Evolutionary conservation across 1,140 invertebrate genomes (phyloP).

Genomic region (Dryas iulia): DNA sequence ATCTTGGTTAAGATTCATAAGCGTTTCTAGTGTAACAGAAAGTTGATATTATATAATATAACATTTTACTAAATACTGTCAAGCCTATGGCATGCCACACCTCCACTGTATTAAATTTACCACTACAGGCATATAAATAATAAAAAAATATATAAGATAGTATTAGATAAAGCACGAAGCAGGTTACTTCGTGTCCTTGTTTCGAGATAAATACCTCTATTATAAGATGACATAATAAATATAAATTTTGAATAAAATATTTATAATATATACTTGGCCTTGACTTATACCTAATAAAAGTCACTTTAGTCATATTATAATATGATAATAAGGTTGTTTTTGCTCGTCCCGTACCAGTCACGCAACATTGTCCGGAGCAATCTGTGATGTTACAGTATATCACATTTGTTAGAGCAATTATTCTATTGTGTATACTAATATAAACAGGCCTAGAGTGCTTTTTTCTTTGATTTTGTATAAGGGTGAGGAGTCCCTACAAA

Average conservation of each 20-base stretch:
- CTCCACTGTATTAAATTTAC: not conserved
- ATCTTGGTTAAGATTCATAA: not conserved
- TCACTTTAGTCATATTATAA: not conserved
- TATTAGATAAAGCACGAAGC: not conserved
- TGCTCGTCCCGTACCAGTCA: conserved; percentile 36
- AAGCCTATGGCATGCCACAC: not conserved
- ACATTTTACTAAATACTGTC: not conserved
- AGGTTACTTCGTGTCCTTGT: not conserved
- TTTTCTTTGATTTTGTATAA: conserved; percentile 20
- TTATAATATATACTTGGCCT: not conserved
- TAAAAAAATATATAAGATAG: not conserved
- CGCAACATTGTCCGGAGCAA: conserved; percentile 48
- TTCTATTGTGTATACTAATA: conserved; percentile 17
- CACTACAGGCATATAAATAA: not conserved
- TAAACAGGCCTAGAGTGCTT: conserved; percentile 9
- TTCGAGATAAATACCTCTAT: not conserved
- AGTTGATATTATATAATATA: conserved; percentile 4
- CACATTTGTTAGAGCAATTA: conserved; percentile 41
- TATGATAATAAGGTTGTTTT: not conserved
- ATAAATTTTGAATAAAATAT: not conserved
- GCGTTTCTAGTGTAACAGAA: not conserved
- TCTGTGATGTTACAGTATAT: conserved; percentile 44
- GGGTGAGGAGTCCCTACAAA: conserved; percentile 67
- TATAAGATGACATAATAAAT: not conserved
- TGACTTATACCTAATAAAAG: not conserved